A percentile compares a stretch with the other conserved stretches of the same genome.
These are phyloP conservation scores for Phania funesta DNA, from an alignment of 2,888 invertebrate genomes.

Conservation along the genomic window DNA sequence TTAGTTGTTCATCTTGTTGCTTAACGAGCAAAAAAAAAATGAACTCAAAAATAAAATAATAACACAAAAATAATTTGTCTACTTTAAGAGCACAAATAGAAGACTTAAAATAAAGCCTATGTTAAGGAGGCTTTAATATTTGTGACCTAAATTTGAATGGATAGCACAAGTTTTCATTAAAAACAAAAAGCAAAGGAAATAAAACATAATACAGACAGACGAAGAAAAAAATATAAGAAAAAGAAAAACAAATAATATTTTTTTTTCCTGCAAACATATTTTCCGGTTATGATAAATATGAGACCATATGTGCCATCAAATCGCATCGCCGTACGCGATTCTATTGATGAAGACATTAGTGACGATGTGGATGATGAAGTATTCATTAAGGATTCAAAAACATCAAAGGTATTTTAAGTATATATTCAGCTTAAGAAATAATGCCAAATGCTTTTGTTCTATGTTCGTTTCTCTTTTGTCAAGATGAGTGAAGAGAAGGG, in stretches of 20 bases:
- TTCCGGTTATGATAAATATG: constrained; percentile 80
- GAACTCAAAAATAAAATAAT: constrained; percentile 18
- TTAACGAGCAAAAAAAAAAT: background rate
- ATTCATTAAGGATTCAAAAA: constrained; percentile 87
- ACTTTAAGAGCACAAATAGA: background rate
- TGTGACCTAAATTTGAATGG: background rate
- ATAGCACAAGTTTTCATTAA: background rate
- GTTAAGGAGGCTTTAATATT: background rate
- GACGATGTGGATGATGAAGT: constrained; percentile 90
- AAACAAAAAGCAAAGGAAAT: constrained; percentile 40
- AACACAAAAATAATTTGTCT: background rate
- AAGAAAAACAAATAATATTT: constrained; percentile 2
- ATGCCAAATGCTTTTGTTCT: background rate
- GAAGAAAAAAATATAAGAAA: background rate
- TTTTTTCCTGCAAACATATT: constrained; percentile 8
- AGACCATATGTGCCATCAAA: constrained; percentile 84
- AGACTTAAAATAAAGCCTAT: constrained; percentile 20
- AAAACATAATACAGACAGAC: constrained; percentile 41
- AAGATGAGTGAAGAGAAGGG: constrained; percentile 85
- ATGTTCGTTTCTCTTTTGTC: background rate
- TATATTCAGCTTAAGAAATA: background rate
- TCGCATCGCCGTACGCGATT: constrained; percentile 85
- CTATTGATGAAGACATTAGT: constrained; percentile 86
- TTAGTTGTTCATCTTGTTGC: constrained; percentile 39
- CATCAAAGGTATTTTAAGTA: constrained; percentile 81